Evolutionary conservation across 2,888 invertebrate genomes (phyloP).

Genomic region (Tetropium fuscum): DNA sequence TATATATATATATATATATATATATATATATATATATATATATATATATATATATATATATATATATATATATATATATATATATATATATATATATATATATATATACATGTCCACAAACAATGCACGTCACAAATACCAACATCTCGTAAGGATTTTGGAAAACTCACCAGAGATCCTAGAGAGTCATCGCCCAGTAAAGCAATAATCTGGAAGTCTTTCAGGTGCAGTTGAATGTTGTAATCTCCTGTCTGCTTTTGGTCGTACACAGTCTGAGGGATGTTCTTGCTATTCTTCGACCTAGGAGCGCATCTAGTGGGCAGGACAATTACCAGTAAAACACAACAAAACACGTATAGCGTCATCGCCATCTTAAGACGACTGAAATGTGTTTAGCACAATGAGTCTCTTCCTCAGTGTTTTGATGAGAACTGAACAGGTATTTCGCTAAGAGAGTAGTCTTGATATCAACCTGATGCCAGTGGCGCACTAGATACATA

Average conservation of each 20-base stretch:
- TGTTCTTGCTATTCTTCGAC: constrained; percentile 36
- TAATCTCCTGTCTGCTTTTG: constrained; percentile 84
- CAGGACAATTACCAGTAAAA: constrained; percentile 21
- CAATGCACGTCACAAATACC: too few relatives aligned
- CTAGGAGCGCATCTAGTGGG: constrained; percentile 37
- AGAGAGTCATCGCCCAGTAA: constrained; percentile 71
- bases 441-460: constrained; percentile 30
- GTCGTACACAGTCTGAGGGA: constrained; percentile 67
- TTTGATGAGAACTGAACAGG: constrained; percentile 38
- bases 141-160: too few relatives aligned
- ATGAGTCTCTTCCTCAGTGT: constrained; percentile 29
- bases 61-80: too few relatives aligned
- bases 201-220: constrained; percentile 81
- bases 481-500: too few relatives aligned
- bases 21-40: too few relatives aligned
- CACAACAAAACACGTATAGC: constrained; percentile 13
- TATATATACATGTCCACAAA: too few relatives aligned
- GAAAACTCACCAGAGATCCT: constrained; percentile 70
- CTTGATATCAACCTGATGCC: constrained; percentile 15
- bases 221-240: constrained; percentile 83
- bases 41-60: too few relatives aligned
- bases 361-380: constrained; percentile 30
- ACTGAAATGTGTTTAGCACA: constrained; percentile 11
- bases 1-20: too few relatives aligned
- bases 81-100: too few relatives aligned